These are phyloP conservation scores for Diplosoma virens DNA, from an alignment of 23 tunicate genomes.

Conservation along the genomic window DNA sequence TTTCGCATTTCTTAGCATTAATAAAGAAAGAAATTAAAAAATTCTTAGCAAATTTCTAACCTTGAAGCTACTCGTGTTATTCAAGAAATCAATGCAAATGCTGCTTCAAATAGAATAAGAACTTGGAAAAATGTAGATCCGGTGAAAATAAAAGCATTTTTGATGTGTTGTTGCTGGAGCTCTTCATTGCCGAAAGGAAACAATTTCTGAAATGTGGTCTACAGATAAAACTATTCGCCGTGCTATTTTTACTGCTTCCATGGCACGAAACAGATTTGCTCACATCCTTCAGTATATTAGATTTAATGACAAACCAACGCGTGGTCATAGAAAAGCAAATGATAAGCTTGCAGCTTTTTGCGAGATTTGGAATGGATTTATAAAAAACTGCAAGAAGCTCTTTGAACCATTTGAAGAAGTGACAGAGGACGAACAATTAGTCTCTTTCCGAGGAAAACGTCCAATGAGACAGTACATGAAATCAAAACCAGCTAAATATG, in stretches of 20 bases:
- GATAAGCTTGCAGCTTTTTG: constrained; percentile 27
- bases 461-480: constrained; percentile 29
- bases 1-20: too few species aligned
- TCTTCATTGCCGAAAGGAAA: constrained; percentile 25
- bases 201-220: constrained; percentile 31
- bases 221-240: constrained; percentile 19
- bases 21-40: too few species aligned
- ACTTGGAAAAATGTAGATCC: constrained; percentile 8
- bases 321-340: constrained; percentile 23
- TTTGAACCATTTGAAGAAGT: constrained; percentile 27
- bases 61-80: constrained; percentile 33
- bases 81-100: constrained; percentile 30
- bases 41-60: too few species aligned
- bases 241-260: constrained; percentile 36
- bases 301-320: constrained; percentile 30
- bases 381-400: constrained; percentile 25
- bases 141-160: constrained; percentile 21
- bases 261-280: constrained; percentile 35
- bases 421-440: constrained; percentile 21
- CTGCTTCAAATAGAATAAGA: constrained; percentile 19
- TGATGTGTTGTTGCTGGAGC: constrained; percentile 35
- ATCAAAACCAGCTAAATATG: constrained; percentile 35
- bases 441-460: constrained; percentile 30
- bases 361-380: constrained; percentile 25
- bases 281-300: constrained; percentile 29